These are phyloP conservation scores for Picus viridis DNA, from an alignment of 2,797 vertebrate genomes.

Conservation along the genomic window DNA sequence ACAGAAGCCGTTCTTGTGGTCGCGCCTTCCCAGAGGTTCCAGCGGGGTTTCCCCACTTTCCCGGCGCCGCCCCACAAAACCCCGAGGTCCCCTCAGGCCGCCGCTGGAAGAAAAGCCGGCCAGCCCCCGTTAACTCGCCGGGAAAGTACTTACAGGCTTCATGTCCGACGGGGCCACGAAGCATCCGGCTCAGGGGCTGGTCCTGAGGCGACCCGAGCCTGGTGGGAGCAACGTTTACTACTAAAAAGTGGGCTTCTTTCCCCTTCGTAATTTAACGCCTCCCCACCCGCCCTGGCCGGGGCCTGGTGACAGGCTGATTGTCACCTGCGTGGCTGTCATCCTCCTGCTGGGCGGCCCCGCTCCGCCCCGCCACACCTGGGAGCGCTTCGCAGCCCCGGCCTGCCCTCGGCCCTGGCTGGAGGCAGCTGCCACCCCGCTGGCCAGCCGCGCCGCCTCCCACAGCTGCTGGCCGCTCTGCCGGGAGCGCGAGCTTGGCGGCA, in stretches of 20 bases:
- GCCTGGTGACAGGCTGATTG: background rate
- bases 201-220: no score
- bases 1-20: background rate
- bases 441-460: background rate
- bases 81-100: background rate
- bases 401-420: background rate
- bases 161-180: background rate
- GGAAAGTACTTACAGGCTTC: slow-evolving; percentile 10
- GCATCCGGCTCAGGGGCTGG: no score
- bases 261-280: background rate
- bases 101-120: background rate
- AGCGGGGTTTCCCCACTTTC: fast-evolving
- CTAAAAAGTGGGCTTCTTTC: fast-evolving
- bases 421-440: background rate
- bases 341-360: background rate
- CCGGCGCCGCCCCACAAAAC: fast-evolving
- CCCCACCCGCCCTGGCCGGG: no score
- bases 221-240: fast-evolving
- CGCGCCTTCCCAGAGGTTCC: background rate
- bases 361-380: slow-evolving; percentile 28
- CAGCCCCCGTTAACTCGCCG: no score
- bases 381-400: background rate
- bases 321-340: background rate
- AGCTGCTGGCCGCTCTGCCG: background rate
- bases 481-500: no score